phyloP scores from a whole-genome alignment of 2,888 invertebrate genomes.

The Smittia aterrima region DNA sequence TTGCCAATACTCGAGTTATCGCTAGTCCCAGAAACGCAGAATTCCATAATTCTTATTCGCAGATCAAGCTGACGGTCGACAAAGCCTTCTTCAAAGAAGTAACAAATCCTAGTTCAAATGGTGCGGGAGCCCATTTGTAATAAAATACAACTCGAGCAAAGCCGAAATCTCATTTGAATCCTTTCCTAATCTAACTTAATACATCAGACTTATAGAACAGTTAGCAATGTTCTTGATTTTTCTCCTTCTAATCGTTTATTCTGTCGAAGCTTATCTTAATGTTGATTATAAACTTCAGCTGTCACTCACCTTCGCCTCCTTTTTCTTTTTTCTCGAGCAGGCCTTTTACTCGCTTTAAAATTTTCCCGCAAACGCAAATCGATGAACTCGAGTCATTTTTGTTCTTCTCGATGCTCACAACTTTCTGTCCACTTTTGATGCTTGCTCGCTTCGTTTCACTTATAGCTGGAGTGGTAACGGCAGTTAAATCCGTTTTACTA shows the following conservation, averaged over 20 bases:
- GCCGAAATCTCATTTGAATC: conserved; percentile 17
- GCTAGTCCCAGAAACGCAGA: no score
- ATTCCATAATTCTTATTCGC: no score
- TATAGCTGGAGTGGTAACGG: conserved; percentile 8
- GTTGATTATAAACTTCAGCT: no score
- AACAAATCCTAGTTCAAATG: no score
- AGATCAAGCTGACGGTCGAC: no score
- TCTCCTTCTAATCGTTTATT: background rate
- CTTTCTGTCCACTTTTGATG: background rate
- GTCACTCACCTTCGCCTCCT: conserved; percentile 21
- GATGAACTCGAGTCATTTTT: conserved; percentile 29
- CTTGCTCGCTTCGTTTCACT: background rate
- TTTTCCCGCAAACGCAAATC: conserved; percentile 33
- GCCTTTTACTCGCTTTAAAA: conserved; percentile 31
- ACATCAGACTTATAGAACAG: no score
- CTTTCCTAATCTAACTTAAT: conserved; percentile 7
- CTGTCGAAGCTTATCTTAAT: no score
- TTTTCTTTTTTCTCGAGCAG: conserved; percentile 15
- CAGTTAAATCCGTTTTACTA: conserved; percentile 36
- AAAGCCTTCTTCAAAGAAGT: no score
- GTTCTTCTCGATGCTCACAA: conserved; percentile 9
- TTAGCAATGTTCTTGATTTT: no score
- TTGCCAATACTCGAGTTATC: no score
- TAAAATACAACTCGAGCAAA: no score
- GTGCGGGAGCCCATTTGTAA: no score